Evolutionary conservation across 2,113 vertebrate genomes (phyloP).

Genomic region (Meriones unguiculatus): DNA sequence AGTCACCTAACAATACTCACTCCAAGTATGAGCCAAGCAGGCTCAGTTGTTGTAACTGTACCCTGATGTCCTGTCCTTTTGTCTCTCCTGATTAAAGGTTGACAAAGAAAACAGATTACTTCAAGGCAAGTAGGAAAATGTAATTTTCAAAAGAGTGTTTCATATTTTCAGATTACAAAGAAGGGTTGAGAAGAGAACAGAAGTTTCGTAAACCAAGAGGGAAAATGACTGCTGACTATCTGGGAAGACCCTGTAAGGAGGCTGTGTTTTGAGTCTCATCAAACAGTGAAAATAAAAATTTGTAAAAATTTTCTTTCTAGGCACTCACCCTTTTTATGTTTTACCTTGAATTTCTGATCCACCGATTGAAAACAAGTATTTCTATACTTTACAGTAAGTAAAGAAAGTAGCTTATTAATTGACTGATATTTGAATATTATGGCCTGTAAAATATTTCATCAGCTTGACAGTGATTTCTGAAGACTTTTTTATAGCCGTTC

Average conservation of each 20-base stretch:
- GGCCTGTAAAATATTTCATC: not conserved
- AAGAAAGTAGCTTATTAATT: not conserved
- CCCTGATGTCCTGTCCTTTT: conserved; percentile 55
- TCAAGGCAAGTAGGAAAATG: conserved; percentile 49
- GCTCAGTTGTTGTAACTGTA: conserved; percentile 84
- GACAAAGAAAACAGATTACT: conserved; percentile 82
- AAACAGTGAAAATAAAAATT: not conserved
- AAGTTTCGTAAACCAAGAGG: conserved; percentile 50
- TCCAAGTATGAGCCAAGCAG: conserved; percentile 76
- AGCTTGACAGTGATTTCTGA: not conserved
- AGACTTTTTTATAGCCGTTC: not conserved
- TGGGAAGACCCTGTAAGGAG: not conserved
- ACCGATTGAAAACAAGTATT: not conserved
- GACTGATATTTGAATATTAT: conserved; percentile 7
- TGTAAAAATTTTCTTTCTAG: conserved; percentile 5
- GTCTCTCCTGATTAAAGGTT: conserved; percentile 75
- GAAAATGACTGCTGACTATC: conserved; percentile 60
- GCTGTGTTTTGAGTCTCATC: not conserved
- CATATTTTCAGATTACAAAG: conserved; percentile 71
- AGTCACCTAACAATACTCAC: conserved; percentile 85
- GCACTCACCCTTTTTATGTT: not conserved
- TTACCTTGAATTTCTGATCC: not conserved
- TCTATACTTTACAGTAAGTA: not conserved
- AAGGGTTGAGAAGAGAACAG: conserved; percentile 65
- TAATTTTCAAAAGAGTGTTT: conserved; percentile 81